Base-by-base conservation (phyloP, 2,797 vertebrate species). In the Tympanoctomys barrerae region DNA sequence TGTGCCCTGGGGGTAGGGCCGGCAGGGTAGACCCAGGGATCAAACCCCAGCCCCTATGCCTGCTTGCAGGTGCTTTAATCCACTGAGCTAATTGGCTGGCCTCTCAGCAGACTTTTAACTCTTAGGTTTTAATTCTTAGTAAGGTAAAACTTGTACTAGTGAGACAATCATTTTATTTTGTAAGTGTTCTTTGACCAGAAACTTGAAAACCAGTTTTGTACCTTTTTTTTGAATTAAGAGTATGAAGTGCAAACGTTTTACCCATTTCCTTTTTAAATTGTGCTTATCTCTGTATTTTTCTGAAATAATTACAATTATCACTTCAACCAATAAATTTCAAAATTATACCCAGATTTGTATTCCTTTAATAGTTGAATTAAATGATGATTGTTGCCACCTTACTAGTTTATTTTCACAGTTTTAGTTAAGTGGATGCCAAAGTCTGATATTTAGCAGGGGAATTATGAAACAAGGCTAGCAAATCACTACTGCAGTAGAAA, bases 61-160 rank as follows among this genome's bases (percentile, higher is more conserved):
- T 42, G 42, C 42, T 42, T 42, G 42, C 42, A 5, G 5, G 42
- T 42, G 42, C 42, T 42, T 42, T 42, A 42, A 42, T 42, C 5
- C 42, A 42, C 42, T 42, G 42, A 42, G 42, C 42, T 42, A 42
- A 42, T 42, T 42, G 42, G 42, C 42, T 6, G 42, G 42, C 42
- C 42, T 42, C 42, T 42, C 42, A 42, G 42, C 42, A 42, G 42
- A 5, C 26, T 89, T 90, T 95, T 94, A 84, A 81, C 24, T 90
- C 13, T 71, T 87, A 42, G 3, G 64, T 31, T 94, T 85, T n/a
- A 70, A 14, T 80, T 95, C 85, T 87, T 94, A 49, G 81, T 83
- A 84, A 92, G 80, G 33, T 89, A 42, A 95, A 96, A 86, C 2
- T 90, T 95, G 26, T 83, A 36, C 49, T 93, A 39, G 87, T 91